phyloP scores from a whole-genome alignment of 2,888 invertebrate genomes.

The Cataglyphis cursor region DNA sequence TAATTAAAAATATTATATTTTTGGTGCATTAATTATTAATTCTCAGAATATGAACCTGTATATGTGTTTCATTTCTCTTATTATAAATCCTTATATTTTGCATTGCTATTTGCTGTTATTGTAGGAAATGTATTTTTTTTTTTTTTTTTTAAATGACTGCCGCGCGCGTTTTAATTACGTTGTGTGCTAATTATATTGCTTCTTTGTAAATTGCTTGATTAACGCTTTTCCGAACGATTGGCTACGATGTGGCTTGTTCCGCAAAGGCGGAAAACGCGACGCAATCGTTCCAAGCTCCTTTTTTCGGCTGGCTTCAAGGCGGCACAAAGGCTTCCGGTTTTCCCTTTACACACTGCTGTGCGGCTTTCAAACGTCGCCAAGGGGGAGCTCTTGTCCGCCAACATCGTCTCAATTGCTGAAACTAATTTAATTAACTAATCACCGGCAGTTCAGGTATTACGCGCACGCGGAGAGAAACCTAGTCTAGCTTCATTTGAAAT shows the following conservation, averaged over 20 bases:
- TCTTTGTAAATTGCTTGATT: slow-evolving; percentile 47
- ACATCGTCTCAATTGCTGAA: slow-evolving; percentile 43
- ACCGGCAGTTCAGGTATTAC: slow-evolving; percentile 49
- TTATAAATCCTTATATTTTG: not conserved
- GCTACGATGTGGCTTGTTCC: not conserved
- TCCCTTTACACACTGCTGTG: slow-evolving; percentile 39
- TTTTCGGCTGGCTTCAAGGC: slow-evolving; percentile 62
- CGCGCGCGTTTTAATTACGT: slow-evolving; percentile 38
- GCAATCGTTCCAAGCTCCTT: slow-evolving; percentile 28
- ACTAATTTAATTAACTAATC: slow-evolving; percentile 71
- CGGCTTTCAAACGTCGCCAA: slow-evolving; percentile 51
- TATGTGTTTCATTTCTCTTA: not conserved
- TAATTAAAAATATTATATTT: no score
- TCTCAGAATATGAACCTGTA: not conserved
- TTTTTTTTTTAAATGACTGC: not conserved
- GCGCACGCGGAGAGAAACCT: slow-evolving; percentile 10
- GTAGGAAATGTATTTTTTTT: not conserved
- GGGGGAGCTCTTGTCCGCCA: slow-evolving; percentile 46
- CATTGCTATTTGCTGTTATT: not conserved
- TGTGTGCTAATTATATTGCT: slow-evolving; percentile 15
- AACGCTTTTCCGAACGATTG: slow-evolving; percentile 35
- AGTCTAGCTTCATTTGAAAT: slow-evolving; percentile 25
- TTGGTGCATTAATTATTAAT: slow-evolving; percentile 2
- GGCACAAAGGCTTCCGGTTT: slow-evolving; percentile 65
- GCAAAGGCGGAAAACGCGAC: slow-evolving; percentile 24